Base-by-base conservation (phyloP, 2,113 vertebrate species). In the Vireo altiloquus region DNA sequence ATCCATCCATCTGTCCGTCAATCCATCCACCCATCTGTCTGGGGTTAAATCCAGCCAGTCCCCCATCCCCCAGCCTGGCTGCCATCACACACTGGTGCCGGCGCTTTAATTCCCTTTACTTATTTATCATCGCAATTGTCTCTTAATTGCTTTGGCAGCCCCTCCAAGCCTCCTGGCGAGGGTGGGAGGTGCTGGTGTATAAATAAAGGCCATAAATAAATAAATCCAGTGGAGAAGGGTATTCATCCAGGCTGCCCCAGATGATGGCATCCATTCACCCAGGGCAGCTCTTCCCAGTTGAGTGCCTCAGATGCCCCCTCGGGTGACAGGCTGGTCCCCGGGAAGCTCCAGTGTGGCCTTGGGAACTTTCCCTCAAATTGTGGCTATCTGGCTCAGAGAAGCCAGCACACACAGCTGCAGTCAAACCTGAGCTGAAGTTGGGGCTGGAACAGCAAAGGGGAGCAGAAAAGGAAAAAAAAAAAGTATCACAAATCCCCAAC, bases 141-240 rank as follows among this genome's bases (percentile, higher is more conserved):
- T 89, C 79, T 79, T 95, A 96, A 95, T 94, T 90, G 91, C 81
- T 88, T 94, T 91, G 87, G 93, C 68, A 87, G 87, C 82, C 71
- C 90, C 83, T 88, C 60, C 1, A 66, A 70, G 80, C 78, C 79
- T 83, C 20, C 6, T 60, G 75, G 84, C 1, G 3, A 87, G 57
- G 81, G 50, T 90, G 9, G 68, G 49, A 71, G 60, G 77, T 46
- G 90, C 68, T 53, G 27, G 35, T 82, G 9, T 54, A 81, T 60
- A 92, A 80, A 89, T 80, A 82, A 95, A 89, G 53, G 44, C 40
- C 46, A 31, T 71, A 86, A 81, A 90, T 63, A 89, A 93, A 65
- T 33, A 89, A 87, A 57, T 7, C 7, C 0, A 0, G 33, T 24
- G 68, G 63, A 37, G 15, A 14, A 20, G 9, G 37, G 70, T 60